Evolutionary conservation across 2,113 vertebrate genomes (phyloP), one percentile per base, ranked within the genome.

Genomic region (Antechinus flavipes): DNA sequence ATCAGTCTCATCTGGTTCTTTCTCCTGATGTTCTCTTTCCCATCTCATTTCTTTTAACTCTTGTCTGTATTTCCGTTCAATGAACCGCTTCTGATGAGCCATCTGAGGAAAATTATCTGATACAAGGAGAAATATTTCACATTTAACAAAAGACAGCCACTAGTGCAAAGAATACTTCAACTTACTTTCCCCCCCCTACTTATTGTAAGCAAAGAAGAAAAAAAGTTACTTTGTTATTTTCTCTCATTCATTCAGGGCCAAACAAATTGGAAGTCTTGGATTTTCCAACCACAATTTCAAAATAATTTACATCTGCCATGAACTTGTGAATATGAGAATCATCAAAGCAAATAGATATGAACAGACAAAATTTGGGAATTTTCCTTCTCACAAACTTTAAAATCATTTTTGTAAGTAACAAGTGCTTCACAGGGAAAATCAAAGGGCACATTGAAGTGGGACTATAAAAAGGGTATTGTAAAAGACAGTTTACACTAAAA

Each of bases 31-130:
- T 97, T 99, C 99, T 96, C 99, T 99, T 98, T 99, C 99, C 97
- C 99, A 99, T 98, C 99, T 99, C 99, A 99, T 99, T 99, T 99
- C 99, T 99, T 99, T 99, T 98, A 99, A 99, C 99, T 99, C 99
- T 98, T 99, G 99, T 94, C 99, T 98, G 99, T 99, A 99, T 97
- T 99, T 99, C 98, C 99, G 99, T 99, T 99, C 99, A 98, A 99
- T 99, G 99, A 99, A 99, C 97, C 99, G 99, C 98, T 99, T 99
- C 99, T 99, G 99, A 99, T 99, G 99, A 98, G 99, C 99, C 99
- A 99, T 99, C 99, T 99, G 99, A 98, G 99, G 99, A 98, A 99
- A 99, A 99, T 99, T 99, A 99, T 99, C 99, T 99, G 99, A 97
- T 96, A 98, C 97, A 97, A 98, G 92, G 93, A 99, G 94, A 99